A percentile compares a stretch with the other conserved stretches of the same genome.
Evolutionary conservation across 2,797 vertebrate genomes (phyloP).

Genomic region (Chiloscyllium punctatum): DNA sequence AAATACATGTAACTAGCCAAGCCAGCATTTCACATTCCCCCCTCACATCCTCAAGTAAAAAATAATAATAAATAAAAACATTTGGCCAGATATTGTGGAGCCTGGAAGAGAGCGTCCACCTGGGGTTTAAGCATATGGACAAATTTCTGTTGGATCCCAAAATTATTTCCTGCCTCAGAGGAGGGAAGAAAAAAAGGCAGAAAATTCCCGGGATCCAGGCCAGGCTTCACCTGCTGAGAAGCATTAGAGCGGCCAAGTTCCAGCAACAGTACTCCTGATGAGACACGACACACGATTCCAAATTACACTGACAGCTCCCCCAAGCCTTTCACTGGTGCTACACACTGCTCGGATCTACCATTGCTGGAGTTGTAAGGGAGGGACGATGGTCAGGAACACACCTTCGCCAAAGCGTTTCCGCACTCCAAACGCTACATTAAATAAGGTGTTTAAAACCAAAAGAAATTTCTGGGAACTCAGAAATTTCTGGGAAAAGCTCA

Average conservation of each 20-base stretch:
- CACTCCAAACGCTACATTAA: no score
- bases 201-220: neutral
- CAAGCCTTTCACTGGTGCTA: neutral
- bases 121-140: neutral
- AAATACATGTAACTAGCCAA: neutral
- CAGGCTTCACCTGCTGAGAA: neutral
- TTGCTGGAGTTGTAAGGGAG: neutral
- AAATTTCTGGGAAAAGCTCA: no score
- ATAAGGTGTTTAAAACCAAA: no score
- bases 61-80: slow-evolving; percentile 5
- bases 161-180: neutral
- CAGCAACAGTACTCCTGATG: neutral
- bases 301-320: neutral
- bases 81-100: neutral
- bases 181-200: neutral
- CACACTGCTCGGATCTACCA: neutral
- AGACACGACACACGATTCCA: neutral
- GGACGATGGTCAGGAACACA: no score
- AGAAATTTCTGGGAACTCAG: no score
- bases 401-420: no score
- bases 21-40: neutral
- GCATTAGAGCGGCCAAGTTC: neutral
- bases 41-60: neutral
- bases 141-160: neutral
- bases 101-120: neutral